Evolutionary conservation across 2,888 invertebrate genomes (phyloP).

Genomic region (Eristalis intricaria): DNA sequence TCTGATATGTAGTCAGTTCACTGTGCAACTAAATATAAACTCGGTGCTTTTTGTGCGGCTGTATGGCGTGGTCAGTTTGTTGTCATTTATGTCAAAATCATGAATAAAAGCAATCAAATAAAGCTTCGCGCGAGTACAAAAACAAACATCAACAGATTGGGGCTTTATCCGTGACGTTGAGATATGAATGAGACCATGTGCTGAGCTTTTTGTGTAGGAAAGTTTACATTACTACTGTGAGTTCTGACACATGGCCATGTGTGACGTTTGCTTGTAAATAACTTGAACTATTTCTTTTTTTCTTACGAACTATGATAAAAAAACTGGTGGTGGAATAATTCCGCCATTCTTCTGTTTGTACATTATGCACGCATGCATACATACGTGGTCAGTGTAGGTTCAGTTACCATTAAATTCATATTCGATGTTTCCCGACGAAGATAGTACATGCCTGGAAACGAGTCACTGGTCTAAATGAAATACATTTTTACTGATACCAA

Average conservation of each 20-base stretch:
- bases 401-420: neutral
- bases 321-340: neutral
- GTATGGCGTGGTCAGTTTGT: constrained; percentile 43
- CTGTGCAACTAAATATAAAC: constrained; percentile 50
- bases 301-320: too few relatives aligned
- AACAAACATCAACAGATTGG: constrained; percentile 23
- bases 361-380: neutral
- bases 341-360: neutral
- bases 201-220: neutral
- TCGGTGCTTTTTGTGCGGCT: neutral
- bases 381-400: too few relatives aligned
- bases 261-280: constrained; percentile 6
- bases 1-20: constrained; percentile 57
- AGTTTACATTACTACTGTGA: neutral
- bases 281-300: neutral
- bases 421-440: neutral
- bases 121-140: constrained; percentile 25
- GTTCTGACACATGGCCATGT: constrained; percentile 7
- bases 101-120: constrained; percentile 12
- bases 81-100: constrained; percentile 47
- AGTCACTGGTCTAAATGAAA: neutral
- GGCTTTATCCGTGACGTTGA: constrained; percentile 49
- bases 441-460: neutral
- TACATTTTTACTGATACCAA: neutral
- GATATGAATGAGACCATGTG: neutral